Base-by-base conservation (phyloP, 2,888 invertebrate genomes). In the Siphonodentalium dalli region DNA sequence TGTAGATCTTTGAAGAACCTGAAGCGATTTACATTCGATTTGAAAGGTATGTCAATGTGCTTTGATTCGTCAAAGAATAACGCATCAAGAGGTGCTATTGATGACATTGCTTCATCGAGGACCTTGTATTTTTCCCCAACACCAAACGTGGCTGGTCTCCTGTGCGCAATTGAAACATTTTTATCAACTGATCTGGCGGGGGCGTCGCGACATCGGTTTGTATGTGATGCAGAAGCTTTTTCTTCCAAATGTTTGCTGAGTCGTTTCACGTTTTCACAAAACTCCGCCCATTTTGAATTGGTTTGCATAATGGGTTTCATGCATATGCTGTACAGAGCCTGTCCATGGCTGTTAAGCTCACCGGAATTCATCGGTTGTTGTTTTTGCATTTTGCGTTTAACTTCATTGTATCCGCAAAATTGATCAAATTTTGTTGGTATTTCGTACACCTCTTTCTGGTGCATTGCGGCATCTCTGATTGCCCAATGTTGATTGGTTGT, bases 311-410 rank as follows among this genome's bases (percentile, higher is more conserved):
- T 31, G 20, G 53, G 52, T 48, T 46, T 56, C 11, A 44, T 7
- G 3, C 38, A 31, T n/a, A 60, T 15, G 35, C 49, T 54, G 40
- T 54, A 60, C 18, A 63, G 35, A 8, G 49, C 51, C 29, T 60
- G 35, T 20, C 29, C 15, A 35, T 63, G 63, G 31, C 44, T 54
- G 3, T 45, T 21, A 2, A 57, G 28, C n/a, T 52, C 37, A 4
- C 13, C 1, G 11, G 27, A 13, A n/a, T 34, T 23, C 34, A 46
- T 28, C 20, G 26, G 46, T 1, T 29, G 43, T 15, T 15, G 13
- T 11, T 49, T 49, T 26, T 18, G 21, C 26, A 35, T 45, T 20
- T 42, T 55, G 20, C 40, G 35, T 21, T 31, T 44, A 6, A 31
- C 3, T 13, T 51, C 33, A 24, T 51, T 39, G 28, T 44, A 51